Evolutionary conservation across 2,888 invertebrate genomes (phyloP).

Genomic region (Harpalus rufipes): DNA sequence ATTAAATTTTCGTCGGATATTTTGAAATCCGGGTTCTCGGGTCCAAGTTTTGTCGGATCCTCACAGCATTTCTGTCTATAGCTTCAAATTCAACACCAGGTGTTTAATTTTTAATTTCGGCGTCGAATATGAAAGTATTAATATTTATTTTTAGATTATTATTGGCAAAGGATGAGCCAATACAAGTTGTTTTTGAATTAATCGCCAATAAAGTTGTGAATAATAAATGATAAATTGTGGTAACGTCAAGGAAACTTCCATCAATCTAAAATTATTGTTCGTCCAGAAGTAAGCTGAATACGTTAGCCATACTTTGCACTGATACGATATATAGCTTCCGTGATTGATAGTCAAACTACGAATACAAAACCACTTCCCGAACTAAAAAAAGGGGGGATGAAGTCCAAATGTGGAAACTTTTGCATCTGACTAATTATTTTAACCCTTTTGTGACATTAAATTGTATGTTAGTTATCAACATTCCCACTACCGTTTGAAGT

Average conservation of each 20-base stretch:
- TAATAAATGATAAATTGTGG: slow-evolving; percentile 49
- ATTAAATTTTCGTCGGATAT: too few species aligned
- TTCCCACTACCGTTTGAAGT: too few species aligned
- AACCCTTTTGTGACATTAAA: too few species aligned
- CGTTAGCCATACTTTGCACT: neutral
- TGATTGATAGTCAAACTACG: neutral
- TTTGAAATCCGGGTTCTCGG: too few species aligned
- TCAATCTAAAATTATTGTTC: slow-evolving; percentile 48
- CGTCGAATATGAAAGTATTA: too few species aligned
- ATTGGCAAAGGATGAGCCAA: neutral
- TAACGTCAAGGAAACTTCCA: slow-evolving; percentile 21
- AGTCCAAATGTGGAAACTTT: neutral
- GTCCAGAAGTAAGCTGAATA: neutral
- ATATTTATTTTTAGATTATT: neutral
- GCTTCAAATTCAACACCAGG: too few species aligned
- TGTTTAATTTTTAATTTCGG: too few species aligned
- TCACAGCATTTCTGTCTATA: too few species aligned
- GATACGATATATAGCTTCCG: neutral
- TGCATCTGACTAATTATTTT: too few species aligned
- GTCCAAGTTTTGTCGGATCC: too few species aligned
- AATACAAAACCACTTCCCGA: neutral
- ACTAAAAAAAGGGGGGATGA: neutral
- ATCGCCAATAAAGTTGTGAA: slow-evolving; percentile 44
- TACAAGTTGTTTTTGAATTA: slow-evolving; percentile 24
- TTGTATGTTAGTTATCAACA: too few species aligned